Percentiles rank a stretch among this genome's conserved stretches.
Evolutionary conservation across 2,113 vertebrate species (phyloP).

Genomic region (Thinocorus orbignyianus): DNA sequence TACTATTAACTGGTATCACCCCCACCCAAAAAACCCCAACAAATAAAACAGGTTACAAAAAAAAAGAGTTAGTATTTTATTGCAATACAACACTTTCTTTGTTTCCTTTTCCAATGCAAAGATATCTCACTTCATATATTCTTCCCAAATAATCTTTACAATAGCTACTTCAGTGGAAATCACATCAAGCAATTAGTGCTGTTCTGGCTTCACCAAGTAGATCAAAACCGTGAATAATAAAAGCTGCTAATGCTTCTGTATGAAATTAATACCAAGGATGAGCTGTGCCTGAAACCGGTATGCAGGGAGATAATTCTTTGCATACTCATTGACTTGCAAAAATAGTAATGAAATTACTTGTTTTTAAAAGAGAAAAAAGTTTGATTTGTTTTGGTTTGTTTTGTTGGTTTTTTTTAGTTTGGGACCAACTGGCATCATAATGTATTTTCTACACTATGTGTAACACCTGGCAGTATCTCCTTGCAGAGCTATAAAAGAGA

Average conservation of each 20-base stretch:
- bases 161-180: background rate
- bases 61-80: background rate
- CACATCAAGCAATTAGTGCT: background rate
- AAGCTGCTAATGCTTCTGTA: background rate
- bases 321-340: background rate
- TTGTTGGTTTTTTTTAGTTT: background rate
- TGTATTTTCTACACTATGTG: background rate
- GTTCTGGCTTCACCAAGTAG: background rate
- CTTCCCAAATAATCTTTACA: background rate
- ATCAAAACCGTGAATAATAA: background rate
- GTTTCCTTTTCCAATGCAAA: background rate
- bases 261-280: background rate
- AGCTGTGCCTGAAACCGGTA: background rate
- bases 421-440: background rate
- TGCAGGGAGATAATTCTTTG: background rate
- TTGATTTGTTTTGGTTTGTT: background rate
- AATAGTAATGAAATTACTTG: background rate
- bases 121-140: background rate
- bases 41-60: background rate
- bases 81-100: background rate
- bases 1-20: background rate
- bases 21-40: rapidly evolving
- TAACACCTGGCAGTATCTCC: slow-evolving; percentile 21
- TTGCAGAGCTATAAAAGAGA: slow-evolving; percentile 29
- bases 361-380: background rate